Percentiles rank a stretch among this genome's conserved stretches.
Conservation (phyloP, 2,113 vertebrate genomes). For the Mesocricetus auratus region DNA sequence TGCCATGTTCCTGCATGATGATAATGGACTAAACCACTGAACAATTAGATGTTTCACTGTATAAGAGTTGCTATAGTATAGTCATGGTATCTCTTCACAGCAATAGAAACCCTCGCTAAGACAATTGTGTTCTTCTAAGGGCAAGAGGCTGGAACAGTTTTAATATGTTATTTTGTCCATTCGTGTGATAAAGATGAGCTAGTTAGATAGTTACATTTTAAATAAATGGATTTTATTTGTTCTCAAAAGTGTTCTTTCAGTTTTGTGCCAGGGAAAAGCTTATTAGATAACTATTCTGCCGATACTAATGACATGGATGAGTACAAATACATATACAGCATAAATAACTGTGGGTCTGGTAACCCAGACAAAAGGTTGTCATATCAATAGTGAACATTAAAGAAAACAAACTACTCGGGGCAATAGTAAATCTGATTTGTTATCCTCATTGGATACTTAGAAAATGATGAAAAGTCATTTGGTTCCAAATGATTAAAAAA, state of each 20-base stretch:
- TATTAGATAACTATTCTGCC: conserved; percentile 36
- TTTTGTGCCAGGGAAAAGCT: not conserved
- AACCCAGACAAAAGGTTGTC: conserved; percentile 13
- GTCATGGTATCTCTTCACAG: not conserved
- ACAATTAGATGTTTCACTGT: not conserved
- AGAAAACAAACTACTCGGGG: not conserved
- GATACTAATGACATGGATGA: conserved; percentile 1
- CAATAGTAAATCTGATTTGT: conserved; percentile 56
- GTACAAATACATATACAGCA: conserved; percentile 11
- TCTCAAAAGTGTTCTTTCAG: conserved; percentile 14
- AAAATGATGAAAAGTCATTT: conserved; percentile 52
- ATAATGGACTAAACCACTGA: not conserved
- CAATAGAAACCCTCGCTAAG: not conserved
- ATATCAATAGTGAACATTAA: conserved; percentile 20
- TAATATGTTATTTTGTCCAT: conserved; percentile 2
- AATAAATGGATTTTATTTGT: conserved; percentile 17
- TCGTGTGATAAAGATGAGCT: conserved; percentile 9
- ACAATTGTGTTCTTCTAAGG: not conserved
- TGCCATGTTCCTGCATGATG: no score
- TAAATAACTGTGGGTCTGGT: conserved; percentile 17
- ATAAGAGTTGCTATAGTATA: not conserved
- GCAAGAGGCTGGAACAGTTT: conserved; percentile 12
- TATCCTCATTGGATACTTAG: conserved; percentile 23
- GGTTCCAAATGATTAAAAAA: conserved; percentile 21
- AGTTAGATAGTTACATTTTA: conserved; percentile 46